Percentiles rank a stretch among this genome's conserved stretches.
Conservation (phyloP, 2,113 vertebrate species). For the Lepidothrix coronata region DNA sequence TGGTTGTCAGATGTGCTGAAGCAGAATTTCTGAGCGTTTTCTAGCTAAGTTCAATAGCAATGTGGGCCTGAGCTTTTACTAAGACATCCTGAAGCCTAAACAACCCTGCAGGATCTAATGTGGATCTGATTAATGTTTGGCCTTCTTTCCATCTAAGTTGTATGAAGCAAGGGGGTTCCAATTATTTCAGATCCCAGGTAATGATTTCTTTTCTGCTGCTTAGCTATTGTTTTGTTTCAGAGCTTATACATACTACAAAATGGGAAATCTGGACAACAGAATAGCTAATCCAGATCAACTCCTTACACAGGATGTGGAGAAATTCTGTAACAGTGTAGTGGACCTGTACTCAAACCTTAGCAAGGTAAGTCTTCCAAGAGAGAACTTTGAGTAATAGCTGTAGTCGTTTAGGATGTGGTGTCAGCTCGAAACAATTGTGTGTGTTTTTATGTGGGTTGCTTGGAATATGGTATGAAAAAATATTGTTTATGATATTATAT, state of each 20-base stretch:
- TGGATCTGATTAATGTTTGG: background rate
- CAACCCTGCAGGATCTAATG: background rate
- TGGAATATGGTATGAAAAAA: background rate
- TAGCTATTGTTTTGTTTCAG: slow-evolving; percentile 72
- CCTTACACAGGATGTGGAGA: slow-evolving; percentile 97
- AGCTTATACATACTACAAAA: slow-evolving; percentile 96
- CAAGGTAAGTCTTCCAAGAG: slow-evolving; percentile 81
- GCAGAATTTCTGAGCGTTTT: background rate
- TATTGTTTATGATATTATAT: background rate
- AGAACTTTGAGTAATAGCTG: background rate
- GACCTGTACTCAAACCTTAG: slow-evolving; percentile 98
- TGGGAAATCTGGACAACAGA: slow-evolving; percentile 98
- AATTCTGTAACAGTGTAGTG: slow-evolving; percentile 97
- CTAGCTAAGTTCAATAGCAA: background rate
- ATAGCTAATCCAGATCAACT: slow-evolving; percentile 97
- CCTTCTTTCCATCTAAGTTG: background rate
- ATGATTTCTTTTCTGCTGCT: background rate
- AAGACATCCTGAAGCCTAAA: background rate
- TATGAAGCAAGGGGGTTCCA: background rate
- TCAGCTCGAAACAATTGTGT: background rate
- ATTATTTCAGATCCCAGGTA: background rate
- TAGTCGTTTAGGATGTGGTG: background rate
- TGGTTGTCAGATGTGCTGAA: background rate
- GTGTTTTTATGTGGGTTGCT: background rate
- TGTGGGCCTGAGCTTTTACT: background rate